A percentile compares a stretch with the other conserved stretches of the same genome.
Evolutionary conservation across 2,797 vertebrate genomes (phyloP).

Genomic region (Silurus lanzhouensis): DNA sequence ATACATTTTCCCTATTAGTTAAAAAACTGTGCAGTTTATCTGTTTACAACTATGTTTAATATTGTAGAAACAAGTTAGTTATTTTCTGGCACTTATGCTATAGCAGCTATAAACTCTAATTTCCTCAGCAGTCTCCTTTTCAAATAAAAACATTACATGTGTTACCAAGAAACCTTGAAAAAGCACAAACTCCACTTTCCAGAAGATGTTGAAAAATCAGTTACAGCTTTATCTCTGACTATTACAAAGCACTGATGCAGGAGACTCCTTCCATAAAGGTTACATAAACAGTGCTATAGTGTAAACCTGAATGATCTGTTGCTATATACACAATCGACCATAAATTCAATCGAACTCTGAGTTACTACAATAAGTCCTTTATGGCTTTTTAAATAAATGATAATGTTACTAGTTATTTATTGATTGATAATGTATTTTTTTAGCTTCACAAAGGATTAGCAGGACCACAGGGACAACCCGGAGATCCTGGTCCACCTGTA

Average conservation of each 20-base stretch:
- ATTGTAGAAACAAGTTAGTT: too few relatives aligned
- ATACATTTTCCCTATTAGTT: not conserved
- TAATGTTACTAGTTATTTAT: not conserved
- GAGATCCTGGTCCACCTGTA: constrained; percentile 71
- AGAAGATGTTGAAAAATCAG: too few relatives aligned
- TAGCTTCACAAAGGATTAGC: constrained; percentile 70
- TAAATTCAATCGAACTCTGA: not conserved
- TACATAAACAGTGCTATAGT: not conserved
- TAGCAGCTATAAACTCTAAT: too few relatives aligned
- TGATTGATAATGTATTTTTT: not conserved
- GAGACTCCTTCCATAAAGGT: not conserved
- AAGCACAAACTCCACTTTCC: too few relatives aligned
- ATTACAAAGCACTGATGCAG: not conserved
- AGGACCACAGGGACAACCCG: constrained; percentile 68
- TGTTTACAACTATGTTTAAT: not conserved
- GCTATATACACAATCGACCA: not conserved
- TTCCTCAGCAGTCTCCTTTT: too few relatives aligned
- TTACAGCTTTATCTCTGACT: too few relatives aligned
- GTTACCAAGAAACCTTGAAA: too few relatives aligned
- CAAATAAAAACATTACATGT: too few relatives aligned
- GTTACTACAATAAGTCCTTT: not conserved
- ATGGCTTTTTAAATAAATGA: not conserved
- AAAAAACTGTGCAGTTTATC: not conserved
- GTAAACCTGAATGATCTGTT: not conserved
- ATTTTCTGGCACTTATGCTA: too few relatives aligned